Percentiles rank a stretch among this genome's conserved stretches.
Conservation (phyloP, 2,113 vertebrate species). For the Peromyscus polionotus region DNA sequence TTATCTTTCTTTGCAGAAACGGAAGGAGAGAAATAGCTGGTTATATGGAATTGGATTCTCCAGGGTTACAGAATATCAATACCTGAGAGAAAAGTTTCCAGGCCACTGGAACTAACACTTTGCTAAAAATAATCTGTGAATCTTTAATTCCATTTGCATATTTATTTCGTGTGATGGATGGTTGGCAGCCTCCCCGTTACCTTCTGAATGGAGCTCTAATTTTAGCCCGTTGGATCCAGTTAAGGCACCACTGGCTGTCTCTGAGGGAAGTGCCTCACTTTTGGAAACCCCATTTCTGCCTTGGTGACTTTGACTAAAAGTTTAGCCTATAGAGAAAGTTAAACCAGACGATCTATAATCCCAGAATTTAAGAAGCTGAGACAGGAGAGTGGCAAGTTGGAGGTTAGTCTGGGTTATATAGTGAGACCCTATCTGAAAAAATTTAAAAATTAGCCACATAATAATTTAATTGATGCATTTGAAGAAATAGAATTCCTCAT, state of each 20-base stretch:
- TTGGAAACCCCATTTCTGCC: neutral
- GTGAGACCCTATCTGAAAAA: neutral
- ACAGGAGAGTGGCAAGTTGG: neutral
- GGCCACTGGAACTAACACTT: conserved; percentile 74
- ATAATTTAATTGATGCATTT: neutral
- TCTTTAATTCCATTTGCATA: conserved; percentile 67
- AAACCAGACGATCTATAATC: neutral
- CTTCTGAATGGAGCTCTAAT: conserved; percentile 23
- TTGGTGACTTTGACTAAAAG: conserved; percentile 36
- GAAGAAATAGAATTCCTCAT: neutral
- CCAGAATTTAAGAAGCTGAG: neutral
- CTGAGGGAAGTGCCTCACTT: conserved; percentile 17
- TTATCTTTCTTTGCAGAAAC: neutral
- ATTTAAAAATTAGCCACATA: neutral
- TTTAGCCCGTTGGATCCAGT: neutral
- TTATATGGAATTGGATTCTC: conserved; percentile 57
- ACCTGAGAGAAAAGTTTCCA: conserved; percentile 71
- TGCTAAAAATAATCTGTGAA: conserved; percentile 75
- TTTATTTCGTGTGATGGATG: neutral
- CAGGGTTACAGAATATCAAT: conserved; percentile 60
- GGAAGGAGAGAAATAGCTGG: conserved; percentile 48
- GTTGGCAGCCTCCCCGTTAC: neutral
- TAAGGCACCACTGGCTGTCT: neutral
- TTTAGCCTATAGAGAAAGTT: neutral
- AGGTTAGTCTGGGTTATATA: neutral